A percentile compares a stretch with the other conserved stretches of the same genome.
Evolutionary conservation across 2,113 vertebrate species (phyloP).

Genomic region (Cynopterus brachyotis): DNA sequence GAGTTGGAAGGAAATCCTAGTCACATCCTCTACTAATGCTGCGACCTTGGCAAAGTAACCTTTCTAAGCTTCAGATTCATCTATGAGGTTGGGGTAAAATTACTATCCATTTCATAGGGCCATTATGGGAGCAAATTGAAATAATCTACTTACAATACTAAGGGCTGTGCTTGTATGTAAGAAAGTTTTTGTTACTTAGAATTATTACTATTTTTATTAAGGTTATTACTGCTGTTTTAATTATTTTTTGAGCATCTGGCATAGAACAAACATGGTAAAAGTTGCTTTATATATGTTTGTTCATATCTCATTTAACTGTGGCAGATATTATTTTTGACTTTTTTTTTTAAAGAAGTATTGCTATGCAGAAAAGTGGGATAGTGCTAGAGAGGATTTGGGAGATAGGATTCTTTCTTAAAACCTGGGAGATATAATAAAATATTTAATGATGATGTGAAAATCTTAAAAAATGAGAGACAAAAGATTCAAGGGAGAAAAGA

Average conservation of each 20-base stretch:
- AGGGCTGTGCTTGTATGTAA: neutral
- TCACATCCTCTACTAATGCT: neutral
- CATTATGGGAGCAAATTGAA: neutral
- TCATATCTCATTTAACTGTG: neutral
- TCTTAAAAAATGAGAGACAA: neutral
- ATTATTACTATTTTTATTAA: slow-evolving; percentile 6
- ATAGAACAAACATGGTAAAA: neutral
- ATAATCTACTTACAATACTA: neutral
- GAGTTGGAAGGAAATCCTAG: neutral
- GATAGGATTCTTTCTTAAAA: neutral
- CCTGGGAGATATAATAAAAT: neutral
- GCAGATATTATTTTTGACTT: neutral
- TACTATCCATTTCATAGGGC: neutral
- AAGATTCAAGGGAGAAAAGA: neutral
- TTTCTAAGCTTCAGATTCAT: neutral
- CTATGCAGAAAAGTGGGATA: neutral
- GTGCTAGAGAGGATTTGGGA: neutral
- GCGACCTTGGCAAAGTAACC: neutral
- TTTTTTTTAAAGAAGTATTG: neutral
- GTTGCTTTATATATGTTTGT: neutral
- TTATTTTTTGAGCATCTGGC: neutral
- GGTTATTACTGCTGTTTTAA: neutral
- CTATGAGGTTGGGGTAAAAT: slow-evolving; percentile 2
- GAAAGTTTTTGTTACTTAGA: neutral
- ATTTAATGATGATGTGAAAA: neutral